Evolutionary conservation across 2,797 vertebrate species (phyloP).

Genomic region (Octomys mimax): DNA sequence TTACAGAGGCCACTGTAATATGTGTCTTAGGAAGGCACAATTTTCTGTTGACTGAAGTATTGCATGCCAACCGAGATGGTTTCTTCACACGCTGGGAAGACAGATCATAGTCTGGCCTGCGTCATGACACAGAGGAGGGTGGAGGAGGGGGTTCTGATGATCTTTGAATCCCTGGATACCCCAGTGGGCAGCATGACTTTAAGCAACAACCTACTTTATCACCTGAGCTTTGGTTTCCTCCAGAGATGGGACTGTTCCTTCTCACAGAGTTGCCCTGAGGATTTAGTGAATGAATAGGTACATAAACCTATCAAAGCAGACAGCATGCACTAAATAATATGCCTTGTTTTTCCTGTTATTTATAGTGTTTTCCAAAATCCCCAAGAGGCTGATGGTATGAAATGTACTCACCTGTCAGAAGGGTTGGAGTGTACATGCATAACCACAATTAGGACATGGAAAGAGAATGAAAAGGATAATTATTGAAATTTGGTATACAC

Average conservation of each 20-base stretch:
- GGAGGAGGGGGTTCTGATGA: fast-evolving
- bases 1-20: background rate
- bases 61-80: background rate
- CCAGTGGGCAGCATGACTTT: background rate
- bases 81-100: background rate
- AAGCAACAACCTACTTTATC: too few species aligned
- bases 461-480: background rate
- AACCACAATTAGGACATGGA: background rate
- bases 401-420: background rate
- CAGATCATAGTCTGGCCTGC: background rate
- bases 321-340: background rate
- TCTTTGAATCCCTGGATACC: background rate
- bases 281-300: background rate
- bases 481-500: background rate
- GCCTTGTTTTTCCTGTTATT: background rate
- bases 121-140: too few species aligned
- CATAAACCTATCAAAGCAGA: background rate
- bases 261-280: background rate
- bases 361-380: background rate
- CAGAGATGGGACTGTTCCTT: background rate
- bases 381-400: background rate
- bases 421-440: background rate
- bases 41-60: background rate
- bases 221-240: background rate
- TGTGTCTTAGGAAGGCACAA: background rate